phyloP scores from a whole-genome alignment of 2,113 vertebrate genomes.

The Megalops atlanticus region DNA sequence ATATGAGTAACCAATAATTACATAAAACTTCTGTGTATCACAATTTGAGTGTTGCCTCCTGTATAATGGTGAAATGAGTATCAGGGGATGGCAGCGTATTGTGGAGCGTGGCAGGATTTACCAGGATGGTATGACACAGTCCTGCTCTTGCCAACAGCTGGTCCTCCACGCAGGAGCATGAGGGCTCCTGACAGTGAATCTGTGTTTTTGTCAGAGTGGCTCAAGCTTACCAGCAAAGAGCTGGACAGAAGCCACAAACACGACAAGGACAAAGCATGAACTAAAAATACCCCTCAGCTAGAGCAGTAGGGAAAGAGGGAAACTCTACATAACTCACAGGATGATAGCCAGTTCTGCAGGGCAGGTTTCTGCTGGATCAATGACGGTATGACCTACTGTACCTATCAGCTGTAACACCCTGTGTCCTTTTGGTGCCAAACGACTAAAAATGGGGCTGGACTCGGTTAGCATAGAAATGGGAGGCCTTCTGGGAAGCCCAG shows the following conservation, averaged over 20 bases:
- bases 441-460: too few species aligned
- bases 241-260: slow-evolving; percentile 58
- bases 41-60: not conserved
- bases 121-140: not conserved
- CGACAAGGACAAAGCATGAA: slow-evolving; percentile 43
- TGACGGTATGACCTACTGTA: not conserved
- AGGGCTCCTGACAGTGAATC: slow-evolving; percentile 57
- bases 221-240: slow-evolving; percentile 57
- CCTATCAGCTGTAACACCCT: not conserved
- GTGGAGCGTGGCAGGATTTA: not conserved
- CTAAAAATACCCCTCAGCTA: slow-evolving; percentile 56
- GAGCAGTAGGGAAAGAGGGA: slow-evolving; percentile 26
- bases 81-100: not conserved
- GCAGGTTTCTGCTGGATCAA: not conserved
- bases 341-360: too few species aligned
- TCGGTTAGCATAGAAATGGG: not conserved
- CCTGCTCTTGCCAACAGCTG: slow-evolving; percentile 30
- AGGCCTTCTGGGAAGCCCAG: not conserved
- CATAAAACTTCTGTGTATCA: too few species aligned
- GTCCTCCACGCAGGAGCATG: slow-evolving; percentile 50
- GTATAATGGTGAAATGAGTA: not conserved
- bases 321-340: slow-evolving; percentile 10
- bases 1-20: too few species aligned
- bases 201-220: slow-evolving; percentile 59
- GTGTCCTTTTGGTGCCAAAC: too few species aligned